Conservation (phyloP, 2,113 vertebrate genomes). For the Nerophis lumbriciformis region DNA sequence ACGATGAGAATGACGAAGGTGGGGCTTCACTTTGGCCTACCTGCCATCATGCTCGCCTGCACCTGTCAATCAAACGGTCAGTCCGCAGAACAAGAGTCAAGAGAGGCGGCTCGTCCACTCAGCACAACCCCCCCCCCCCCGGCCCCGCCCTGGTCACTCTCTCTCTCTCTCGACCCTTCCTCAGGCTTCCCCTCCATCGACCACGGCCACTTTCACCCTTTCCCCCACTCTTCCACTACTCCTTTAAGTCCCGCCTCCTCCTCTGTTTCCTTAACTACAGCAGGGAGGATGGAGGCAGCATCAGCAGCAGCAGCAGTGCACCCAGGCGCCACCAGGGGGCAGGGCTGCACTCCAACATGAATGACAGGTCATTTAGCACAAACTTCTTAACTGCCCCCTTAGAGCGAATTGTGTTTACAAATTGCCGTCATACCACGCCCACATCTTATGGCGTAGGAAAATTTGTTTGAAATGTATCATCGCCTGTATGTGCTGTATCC, state of each 20-base stretch:
- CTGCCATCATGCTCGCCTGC: constrained; percentile 62
- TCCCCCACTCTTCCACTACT: background rate
- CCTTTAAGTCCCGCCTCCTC: constrained; percentile 1
- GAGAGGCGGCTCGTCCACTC: constrained; percentile 30
- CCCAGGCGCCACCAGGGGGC: constrained; percentile 66
- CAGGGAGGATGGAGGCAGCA: constrained; percentile 9
- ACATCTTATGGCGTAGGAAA: too few relatives aligned
- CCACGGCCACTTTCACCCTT: constrained; percentile 29
- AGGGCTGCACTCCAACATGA: constrained; percentile 28
- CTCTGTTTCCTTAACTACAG: constrained; percentile 23
- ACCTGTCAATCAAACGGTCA: constrained; percentile 50
- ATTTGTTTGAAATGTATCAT: too few relatives aligned
- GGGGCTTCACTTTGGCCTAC: constrained; percentile 58
- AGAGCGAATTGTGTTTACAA: too few relatives aligned
- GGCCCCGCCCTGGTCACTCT: constrained; percentile 29
- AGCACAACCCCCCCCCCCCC: constrained; percentile 21
- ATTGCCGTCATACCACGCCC: too few relatives aligned
- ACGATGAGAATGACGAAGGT: constrained; percentile 31
- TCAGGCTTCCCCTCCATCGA: constrained; percentile 20
- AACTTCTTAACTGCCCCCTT: background rate
- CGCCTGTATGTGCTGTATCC: too few relatives aligned
- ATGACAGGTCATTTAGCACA: constrained; percentile 15
- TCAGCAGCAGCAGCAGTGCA: constrained; percentile 31
- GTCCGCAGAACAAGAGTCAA: constrained; percentile 23
- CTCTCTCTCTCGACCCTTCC: constrained; percentile 34